Evolutionary conservation across 2,113 vertebrate genomes (phyloP).

Genomic region (Toxotes chatareus): DNA sequence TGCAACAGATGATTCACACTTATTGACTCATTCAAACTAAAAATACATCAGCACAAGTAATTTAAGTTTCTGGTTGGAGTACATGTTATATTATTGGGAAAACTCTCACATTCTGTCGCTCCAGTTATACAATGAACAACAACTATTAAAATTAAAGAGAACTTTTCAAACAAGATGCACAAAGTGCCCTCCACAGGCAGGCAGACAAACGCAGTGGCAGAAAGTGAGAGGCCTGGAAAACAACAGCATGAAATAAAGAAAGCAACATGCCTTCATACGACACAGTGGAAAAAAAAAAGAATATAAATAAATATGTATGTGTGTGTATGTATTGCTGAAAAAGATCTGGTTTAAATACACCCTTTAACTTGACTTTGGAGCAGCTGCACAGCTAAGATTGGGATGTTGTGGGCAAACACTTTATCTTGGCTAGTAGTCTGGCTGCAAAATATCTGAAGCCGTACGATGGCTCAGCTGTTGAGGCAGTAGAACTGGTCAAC

Average conservation of each 20-base stretch:
- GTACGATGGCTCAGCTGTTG: not conserved
- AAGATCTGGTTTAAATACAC: too few species aligned
- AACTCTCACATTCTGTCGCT: not conserved
- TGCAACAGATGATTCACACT: not conserved
- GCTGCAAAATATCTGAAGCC: conserved; percentile 19
- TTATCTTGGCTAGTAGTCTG: not conserved
- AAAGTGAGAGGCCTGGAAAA: not conserved
- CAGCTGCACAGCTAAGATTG: not conserved
- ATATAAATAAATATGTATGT: not conserved
- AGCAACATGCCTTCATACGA: not conserved
- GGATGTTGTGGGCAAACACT: not conserved
- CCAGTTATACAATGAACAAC: not conserved
- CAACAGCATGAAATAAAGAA: not conserved
- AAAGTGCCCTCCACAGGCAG: not conserved
- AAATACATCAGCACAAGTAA: not conserved
- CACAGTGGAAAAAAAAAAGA: too few species aligned
- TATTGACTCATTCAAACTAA: not conserved
- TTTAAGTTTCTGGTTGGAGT: not conserved
- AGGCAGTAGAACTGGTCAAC: conserved; percentile 2
- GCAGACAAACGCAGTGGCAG: not conserved
- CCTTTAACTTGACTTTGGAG: too few species aligned
- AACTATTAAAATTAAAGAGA: not conserved
- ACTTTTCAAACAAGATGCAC: not conserved
- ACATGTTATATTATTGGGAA: not conserved
- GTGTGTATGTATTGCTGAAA: not conserved